Base-by-base conservation (phyloP, 1,140 invertebrate species). In the Drosophila ficusphila region DNA sequence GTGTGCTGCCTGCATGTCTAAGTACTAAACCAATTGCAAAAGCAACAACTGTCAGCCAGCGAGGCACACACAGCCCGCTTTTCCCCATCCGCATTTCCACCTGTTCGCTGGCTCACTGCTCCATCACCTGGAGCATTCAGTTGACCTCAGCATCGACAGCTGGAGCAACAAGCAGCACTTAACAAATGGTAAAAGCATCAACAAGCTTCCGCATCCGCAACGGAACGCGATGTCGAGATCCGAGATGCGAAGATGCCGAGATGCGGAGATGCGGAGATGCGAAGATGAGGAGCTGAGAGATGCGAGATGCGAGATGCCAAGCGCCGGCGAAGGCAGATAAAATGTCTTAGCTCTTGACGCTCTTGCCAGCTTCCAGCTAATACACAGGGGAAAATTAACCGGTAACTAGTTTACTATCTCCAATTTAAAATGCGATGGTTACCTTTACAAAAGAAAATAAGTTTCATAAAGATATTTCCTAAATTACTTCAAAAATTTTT, bases 121-220 rank as follows among this genome's bases (percentile, higher is more conserved):
- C 71, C 65, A 69, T 71, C 68, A 73, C 74, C 78, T 77, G 78
- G 79, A 82, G 79, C 62, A 65, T 67, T 67, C 60, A 67, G 78
- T 70, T 86, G 81, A 86, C 82, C 79, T 85, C 79, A 81, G 76
- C 82, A 88, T 86, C 81, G 81, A 81, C 81, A 86, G 81, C 82
- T 88, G 82, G 73, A 88, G 82, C 82, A 86, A 86, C 82, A 86
- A 86, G 82, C 82, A 86, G 82, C 82, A 86, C 82, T 86, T 86
- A 88, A 86, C 82, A 86, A 86, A 86, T 86, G 82, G 82, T 88
- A 88, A 88, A 86, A 86, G 82, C 82, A 88, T 86, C 82, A 88
- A 86, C 82, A 88, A 88, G 82, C 82, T 86, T 86, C 82, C 82
- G 82, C 73, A 86, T 86, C 82, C 81, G 81, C 82, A 86, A 65